phyloP scores from a whole-genome alignment of 1,140 invertebrate species.

The Ostrea edulis region DNA sequence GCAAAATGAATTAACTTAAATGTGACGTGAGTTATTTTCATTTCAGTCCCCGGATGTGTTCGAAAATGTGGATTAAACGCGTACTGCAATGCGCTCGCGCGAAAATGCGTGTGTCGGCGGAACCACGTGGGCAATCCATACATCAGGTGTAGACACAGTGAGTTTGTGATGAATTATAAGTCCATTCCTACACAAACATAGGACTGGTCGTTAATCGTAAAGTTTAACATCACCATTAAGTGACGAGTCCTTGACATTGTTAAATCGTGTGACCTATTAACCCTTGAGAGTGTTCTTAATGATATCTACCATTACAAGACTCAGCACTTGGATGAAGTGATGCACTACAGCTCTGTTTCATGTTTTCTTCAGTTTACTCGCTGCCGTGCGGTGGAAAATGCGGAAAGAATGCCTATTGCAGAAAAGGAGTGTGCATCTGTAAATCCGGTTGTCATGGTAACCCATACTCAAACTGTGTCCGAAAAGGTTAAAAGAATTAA shows the following conservation, averaged over 20 bases:
- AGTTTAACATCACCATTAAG: no score
- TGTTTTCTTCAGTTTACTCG: neutral
- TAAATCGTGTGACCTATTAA: no score
- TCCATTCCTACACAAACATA: no score
- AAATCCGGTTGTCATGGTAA: constrained; percentile 18
- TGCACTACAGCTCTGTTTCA: no score
- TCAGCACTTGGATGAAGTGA: no score
- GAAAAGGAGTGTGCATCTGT: constrained; percentile 20
- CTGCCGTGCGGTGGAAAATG: constrained; percentile 7
- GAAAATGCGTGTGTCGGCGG: neutral
- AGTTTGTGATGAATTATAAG: neutral
- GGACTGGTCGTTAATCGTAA: no score
- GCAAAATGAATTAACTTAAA: no score
- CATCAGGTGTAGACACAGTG: neutral
- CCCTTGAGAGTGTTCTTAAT: no score
- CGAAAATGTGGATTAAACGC: constrained; percentile 13
- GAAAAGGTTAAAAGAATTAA: neutral
- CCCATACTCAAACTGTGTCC: constrained; percentile 15
- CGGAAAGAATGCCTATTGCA: neutral
- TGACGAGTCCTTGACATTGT: no score
- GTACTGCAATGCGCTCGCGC: neutral
- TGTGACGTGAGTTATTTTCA: neutral
- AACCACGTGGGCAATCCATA: neutral
- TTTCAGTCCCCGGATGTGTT: neutral
- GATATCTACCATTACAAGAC: no score